These are phyloP conservation scores for Rhynchophorus ferrugineus DNA, from an alignment of 1,140 invertebrate genomes.

Conservation along the genomic window DNA sequence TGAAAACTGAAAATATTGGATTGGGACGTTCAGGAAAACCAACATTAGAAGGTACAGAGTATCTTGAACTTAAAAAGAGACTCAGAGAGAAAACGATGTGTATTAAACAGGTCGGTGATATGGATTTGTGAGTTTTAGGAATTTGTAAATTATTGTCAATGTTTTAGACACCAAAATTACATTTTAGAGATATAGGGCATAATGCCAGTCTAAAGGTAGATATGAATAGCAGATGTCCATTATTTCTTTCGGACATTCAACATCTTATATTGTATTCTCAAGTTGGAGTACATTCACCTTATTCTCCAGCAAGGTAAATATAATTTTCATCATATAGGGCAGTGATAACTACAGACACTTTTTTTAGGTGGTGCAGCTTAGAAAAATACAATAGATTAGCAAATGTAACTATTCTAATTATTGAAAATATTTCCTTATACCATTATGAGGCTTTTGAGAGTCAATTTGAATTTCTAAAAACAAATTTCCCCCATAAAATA, in stretches of 20 bases:
- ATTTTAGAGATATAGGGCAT: conserved; percentile 53
- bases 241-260: conserved; percentile 76
- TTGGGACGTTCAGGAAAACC: conserved; percentile 23
- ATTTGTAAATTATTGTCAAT: neutral
- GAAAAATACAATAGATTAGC: conserved; percentile 62
- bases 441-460: conserved; percentile 62
- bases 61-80: conserved; percentile 46
- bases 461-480: conserved; percentile 50
- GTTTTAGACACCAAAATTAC: conserved; percentile 46
- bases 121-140: neutral
- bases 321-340: too few species aligned
- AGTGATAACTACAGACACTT: too few species aligned
- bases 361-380: conserved; percentile 68
- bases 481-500: conserved; percentile 55
- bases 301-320: conserved; percentile 43
- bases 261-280: conserved; percentile 71
- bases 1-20: conserved; percentile 26
- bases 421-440: conserved; percentile 68
- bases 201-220: conserved; percentile 49
- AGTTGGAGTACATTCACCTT: conserved; percentile 61
- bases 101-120: conserved; percentile 35
- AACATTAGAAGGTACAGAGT: conserved; percentile 45
- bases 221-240: conserved; percentile 55
- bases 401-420: conserved; percentile 63
- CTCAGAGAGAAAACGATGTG: conserved; percentile 48